Conservation (phyloP, 2,797 vertebrate genomes). For the Chanos chanos region DNA sequence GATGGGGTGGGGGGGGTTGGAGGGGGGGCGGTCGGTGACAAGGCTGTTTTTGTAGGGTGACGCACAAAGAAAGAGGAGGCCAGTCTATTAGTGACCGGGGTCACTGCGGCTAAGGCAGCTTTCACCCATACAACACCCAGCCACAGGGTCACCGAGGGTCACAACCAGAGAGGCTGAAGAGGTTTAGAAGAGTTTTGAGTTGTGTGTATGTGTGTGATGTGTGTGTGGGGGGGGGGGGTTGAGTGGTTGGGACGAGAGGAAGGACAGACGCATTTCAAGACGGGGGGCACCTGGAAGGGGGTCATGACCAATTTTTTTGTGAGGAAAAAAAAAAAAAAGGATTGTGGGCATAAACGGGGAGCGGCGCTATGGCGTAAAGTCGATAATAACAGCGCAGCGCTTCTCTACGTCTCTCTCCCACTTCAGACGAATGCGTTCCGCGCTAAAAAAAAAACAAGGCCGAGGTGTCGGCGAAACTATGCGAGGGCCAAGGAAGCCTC, state of each 20-base stretch:
- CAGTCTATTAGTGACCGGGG: conserved; percentile 93
- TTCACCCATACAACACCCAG: conserved; percentile 81
- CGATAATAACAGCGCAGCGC: conserved; percentile 55
- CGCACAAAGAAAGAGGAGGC: conserved; percentile 78
- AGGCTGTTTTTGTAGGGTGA: conserved; percentile 72
- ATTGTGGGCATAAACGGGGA: conserved; percentile 65
- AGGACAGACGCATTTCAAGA: conserved; percentile 83
- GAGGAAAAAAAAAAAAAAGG: conserved; percentile 45
- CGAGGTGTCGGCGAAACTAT: no score
- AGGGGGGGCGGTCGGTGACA: conserved; percentile 28
- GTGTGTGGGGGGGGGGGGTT: no score
- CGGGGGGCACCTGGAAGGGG: conserved; percentile 89
- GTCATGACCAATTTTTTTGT: conserved; percentile 74
- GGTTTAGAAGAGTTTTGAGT: conserved; percentile 78
- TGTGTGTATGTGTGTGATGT: no score
- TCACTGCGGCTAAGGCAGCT: conserved; percentile 72
- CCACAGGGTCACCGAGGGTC: conserved; percentile 77
- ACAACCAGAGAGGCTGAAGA: conserved; percentile 63
- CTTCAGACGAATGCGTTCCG: no score
- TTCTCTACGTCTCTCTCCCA: neutral
- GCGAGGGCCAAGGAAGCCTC: conserved; percentile 23
- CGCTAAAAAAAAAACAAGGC: no score
- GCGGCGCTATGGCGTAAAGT: conserved; percentile 58
- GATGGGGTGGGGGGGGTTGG: conserved; percentile 37
- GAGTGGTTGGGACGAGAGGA: no score